A percentile compares a stretch with the other conserved stretches of the same genome.
Conservation (phyloP, 2,888 invertebrate genomes). For the Luperina nickerlii region DNA sequence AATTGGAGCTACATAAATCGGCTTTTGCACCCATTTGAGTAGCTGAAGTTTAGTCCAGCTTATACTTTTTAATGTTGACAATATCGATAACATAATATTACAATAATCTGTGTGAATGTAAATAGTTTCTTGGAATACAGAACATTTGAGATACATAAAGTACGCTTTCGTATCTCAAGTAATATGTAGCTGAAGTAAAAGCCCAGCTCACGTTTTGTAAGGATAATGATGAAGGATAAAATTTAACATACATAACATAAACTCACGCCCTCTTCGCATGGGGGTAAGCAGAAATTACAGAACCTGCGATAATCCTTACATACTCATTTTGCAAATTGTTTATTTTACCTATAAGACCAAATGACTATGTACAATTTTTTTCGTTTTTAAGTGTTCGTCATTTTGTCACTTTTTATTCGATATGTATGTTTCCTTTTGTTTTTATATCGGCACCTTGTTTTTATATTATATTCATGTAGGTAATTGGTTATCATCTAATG, state of each 20-base stretch:
- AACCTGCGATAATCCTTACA: too few relatives aligned
- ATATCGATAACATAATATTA: neutral
- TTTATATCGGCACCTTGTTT: too few relatives aligned
- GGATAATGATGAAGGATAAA: neutral
- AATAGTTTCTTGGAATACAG: conserved; percentile 31
- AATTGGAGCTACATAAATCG: conserved; percentile 14
- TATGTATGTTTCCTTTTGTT: too few relatives aligned
- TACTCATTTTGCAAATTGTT: too few relatives aligned
- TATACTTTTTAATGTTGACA: neutral
- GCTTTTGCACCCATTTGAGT: neutral
- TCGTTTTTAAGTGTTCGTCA: too few relatives aligned
- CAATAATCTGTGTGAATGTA: conserved; percentile 25
- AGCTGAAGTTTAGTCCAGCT: neutral
- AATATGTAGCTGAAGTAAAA: neutral
- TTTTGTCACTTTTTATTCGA: too few relatives aligned
- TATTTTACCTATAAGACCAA: too few relatives aligned
- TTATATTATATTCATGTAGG: too few relatives aligned
- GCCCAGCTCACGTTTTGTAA: neutral
- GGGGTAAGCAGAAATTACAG: too few relatives aligned
- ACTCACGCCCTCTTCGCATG: too few relatives aligned
- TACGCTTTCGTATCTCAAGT: neutral
- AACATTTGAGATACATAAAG: neutral
- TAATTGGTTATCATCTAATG: too few relatives aligned
- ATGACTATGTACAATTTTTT: too few relatives aligned
- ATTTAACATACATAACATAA: neutral